Conservation (phyloP, 2,113 vertebrate genomes). For the Phoenicopterus ruber region DNA sequence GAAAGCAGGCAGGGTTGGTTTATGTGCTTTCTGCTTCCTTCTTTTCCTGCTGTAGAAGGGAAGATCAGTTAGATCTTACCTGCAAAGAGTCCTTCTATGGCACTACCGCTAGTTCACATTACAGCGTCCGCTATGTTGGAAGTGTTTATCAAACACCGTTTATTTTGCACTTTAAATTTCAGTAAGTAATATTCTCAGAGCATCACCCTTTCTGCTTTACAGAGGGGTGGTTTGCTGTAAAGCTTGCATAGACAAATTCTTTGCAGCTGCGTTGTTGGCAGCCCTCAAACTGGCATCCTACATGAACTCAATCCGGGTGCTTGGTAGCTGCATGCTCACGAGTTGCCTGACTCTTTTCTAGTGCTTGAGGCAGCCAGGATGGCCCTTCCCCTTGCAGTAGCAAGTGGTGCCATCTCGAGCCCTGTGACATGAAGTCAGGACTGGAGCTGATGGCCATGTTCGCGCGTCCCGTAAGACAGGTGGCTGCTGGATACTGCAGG, state of each 20-base stretch:
- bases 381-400: not conserved
- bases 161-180: not conserved
- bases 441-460: not conserved
- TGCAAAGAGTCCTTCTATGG: not conserved
- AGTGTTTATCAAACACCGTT: not conserved
- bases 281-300: not conserved
- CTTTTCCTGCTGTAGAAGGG: not conserved
- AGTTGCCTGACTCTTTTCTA: not conserved
- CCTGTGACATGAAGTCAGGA: not conserved
- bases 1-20: not conserved
- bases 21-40: not conserved
- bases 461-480: not conserved
- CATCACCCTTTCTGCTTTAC: not conserved
- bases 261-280: not conserved
- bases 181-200: not conserved
- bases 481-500: not conserved
- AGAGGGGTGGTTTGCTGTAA: not conserved
- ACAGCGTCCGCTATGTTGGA: not conserved
- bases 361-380: not conserved
- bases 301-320: not conserved
- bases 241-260: not conserved
- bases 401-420: not conserved
- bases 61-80: not conserved
- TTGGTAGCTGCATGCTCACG: not conserved
- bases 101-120: not conserved